These are phyloP conservation scores for Diogma glabrata DNA, from an alignment of 2,888 invertebrate species.

Conservation along the genomic window DNA sequence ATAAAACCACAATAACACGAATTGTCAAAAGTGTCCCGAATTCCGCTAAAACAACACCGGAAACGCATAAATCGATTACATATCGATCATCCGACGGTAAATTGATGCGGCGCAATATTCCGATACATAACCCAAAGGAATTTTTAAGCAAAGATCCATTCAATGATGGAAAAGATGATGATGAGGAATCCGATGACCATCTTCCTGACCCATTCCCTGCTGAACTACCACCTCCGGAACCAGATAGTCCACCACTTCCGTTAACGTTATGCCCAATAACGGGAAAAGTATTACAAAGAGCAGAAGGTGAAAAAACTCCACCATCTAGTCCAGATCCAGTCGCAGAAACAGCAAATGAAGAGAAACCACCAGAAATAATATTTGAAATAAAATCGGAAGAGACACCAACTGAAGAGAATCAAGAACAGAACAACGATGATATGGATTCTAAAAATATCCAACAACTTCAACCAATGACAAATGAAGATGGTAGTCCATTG, in stretches of 20 bases:
- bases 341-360: conserved; percentile 22
- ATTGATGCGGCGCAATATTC: neutral
- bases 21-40: conserved; percentile 17
- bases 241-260: conserved; percentile 49
- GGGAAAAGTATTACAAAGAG: conserved; percentile 44
- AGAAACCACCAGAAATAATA: conserved; percentile 17
- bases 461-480: conserved; percentile 35
- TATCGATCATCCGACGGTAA: conserved; percentile 29
- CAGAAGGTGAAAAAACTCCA: conserved; percentile 49
- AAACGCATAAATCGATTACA: conserved; percentile 30
- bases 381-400: neutral
- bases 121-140: neutral
- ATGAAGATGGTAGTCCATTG: conserved; percentile 54
- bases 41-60: conserved; percentile 28
- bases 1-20: conserved; percentile 20
- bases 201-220: conserved; percentile 42
- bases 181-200: conserved; percentile 48
- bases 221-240: conserved; percentile 37
- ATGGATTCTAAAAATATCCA: conserved; percentile 44
- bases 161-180: conserved; percentile 25
- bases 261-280: conserved; percentile 61
- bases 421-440: conserved; percentile 29
- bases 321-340: conserved; percentile 41
- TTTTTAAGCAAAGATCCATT: neutral
- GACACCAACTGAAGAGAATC: conserved; percentile 16